These are phyloP conservation scores for Pterophyllum scalare DNA, from an alignment of 2,113 vertebrate species.

Conservation along the genomic window DNA sequence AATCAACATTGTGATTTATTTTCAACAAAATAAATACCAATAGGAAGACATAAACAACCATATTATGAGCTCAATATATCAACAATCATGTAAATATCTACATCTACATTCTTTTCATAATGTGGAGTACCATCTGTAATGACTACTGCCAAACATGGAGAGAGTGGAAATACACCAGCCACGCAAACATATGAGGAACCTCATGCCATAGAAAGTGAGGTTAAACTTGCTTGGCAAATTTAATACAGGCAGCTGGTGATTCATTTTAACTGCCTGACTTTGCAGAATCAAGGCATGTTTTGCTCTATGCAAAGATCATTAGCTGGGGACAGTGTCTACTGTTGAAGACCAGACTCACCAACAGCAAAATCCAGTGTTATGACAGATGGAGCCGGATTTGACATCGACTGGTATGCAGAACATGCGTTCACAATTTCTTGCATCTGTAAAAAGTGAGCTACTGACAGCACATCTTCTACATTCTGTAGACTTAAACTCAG, in stretches of 20 bases:
- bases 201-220: background rate
- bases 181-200: too few species aligned
- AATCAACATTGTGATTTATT: background rate
- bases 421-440: constrained; percentile 93
- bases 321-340: background rate
- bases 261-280: background rate
- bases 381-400: constrained; percentile 61
- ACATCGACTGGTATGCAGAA: constrained; percentile 87
- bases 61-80: background rate
- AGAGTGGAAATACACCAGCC: rapidly evolving
- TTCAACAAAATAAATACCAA: background rate
- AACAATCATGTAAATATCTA: background rate
- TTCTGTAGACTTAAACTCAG: constrained; percentile 90
- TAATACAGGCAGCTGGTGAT: background rate
- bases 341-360: constrained; percentile 56
- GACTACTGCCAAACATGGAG: background rate
- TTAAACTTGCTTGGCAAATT: background rate
- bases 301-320: background rate
- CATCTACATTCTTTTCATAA: background rate
- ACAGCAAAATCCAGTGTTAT: constrained; percentile 62
- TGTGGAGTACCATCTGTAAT: background rate
- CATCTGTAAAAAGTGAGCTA: constrained; percentile 96
- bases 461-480: constrained; percentile 91
- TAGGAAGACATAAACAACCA: background rate
- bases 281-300: background rate